phyloP scores from a whole-genome alignment of 2,888 invertebrate genomes.

The Clusia tigrina region DNA sequence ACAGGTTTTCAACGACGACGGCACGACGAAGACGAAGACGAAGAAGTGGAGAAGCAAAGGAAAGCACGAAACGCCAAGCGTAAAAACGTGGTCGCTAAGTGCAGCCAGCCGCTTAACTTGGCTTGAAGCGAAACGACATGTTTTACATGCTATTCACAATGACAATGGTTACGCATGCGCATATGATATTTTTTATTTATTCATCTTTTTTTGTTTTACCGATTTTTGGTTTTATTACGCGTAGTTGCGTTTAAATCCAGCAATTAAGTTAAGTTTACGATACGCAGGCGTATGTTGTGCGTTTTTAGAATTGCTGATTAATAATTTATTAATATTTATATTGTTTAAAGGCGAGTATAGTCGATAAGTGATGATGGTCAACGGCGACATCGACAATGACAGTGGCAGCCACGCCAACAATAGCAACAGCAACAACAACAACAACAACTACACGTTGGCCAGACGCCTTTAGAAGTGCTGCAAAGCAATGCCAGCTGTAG shows the following conservation, averaged over 20 bases:
- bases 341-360: conserved; percentile 40
- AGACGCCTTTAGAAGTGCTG: too few relatives aligned
- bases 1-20: conserved; percentile 27
- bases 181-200: conserved; percentile 28
- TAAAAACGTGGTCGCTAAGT: conserved; percentile 8
- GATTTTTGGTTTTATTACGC: not conserved
- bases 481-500: too few relatives aligned
- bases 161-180: conserved; percentile 50
- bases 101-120: not conserved
- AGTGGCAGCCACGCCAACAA: conserved; percentile 31
- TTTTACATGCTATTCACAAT: conserved; percentile 27
- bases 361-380: conserved; percentile 42
- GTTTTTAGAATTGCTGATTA: conserved; percentile 34
- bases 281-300: conserved; percentile 32
- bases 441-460: too few relatives aligned
- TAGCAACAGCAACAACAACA: too few relatives aligned
- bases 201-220: not conserved
- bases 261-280: not conserved
- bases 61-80: not conserved
- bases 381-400: conserved; percentile 30
- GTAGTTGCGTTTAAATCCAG: not conserved
- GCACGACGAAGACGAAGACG: conserved; percentile 15
- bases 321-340: conserved; percentile 39
- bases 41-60: not conserved
- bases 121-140: conserved; percentile 14